Evolutionary conservation across 2,888 invertebrate genomes (phyloP), one percentile per base, ranked within the genome.

Genomic region (Leptopilina myrica): DNA sequence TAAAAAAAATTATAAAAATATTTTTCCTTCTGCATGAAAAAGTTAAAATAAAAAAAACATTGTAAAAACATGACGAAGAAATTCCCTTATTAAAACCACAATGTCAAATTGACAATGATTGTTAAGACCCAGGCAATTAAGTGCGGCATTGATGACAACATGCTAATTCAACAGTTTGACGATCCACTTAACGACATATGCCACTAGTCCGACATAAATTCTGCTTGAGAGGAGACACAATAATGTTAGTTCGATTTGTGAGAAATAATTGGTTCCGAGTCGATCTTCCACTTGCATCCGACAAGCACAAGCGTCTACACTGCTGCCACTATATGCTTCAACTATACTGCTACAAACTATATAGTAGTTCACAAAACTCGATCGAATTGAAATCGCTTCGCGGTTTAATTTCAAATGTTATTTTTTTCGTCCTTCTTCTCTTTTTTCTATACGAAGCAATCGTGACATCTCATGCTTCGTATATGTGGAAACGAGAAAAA

Each of bases 361-460:
- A 46, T 85, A 85, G 84, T 85, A 33, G 33, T 33, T 82, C 83
- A 69, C 40, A 77, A 15, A 33, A 76, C 79, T 81, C 82, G 81
- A 86, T 87, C 83, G 84, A 86, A 87, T 86, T 86, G 85, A 81
- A 86, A 86, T 85, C 84, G 86, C 84, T 33, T 83, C 82, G 82
- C 84, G 83, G 84, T 85, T 87, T 87, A 83, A 87, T 86, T 87
- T 86, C 82, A 85, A 86, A 85, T 82, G 84, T 86, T 86, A 84
- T 80, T 78, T 73, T 73, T 64, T 69, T 69, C 20, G 1, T 43
- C 7, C 43, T 43, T 43, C 43, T 8, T 0, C 1, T 43, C 8
- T 43, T 43, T 43, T 43, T 43, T 43, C 8, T 33, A 33, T 33
- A 33, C 2, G 5, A 73, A 56, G 53, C 33, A 4, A 53, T 56